These are phyloP conservation scores for Lipotes vexillifer DNA, from an alignment of 2,113 vertebrate species.

Conservation along the genomic window DNA sequence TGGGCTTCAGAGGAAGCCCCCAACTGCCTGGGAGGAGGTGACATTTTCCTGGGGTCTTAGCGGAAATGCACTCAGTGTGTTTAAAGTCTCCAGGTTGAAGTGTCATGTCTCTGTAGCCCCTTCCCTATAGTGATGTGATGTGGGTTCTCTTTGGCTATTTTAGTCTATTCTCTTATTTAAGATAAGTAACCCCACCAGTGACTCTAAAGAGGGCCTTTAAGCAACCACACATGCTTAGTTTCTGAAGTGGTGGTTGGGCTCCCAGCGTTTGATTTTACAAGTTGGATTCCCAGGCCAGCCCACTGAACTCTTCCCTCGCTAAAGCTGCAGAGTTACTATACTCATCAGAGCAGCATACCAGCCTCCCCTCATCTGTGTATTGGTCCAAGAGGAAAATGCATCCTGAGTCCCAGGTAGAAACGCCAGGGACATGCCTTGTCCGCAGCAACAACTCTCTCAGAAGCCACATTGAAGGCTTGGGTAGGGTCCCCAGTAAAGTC, in stretches of 20 bases:
- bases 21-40: background rate
- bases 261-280: conserved; percentile 37
- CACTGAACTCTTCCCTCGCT: background rate
- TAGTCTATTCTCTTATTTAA: conserved; percentile 51
- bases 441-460: background rate
- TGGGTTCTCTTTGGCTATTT: conserved; percentile 55
- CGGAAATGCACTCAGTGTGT: background rate
- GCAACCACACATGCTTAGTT: background rate
- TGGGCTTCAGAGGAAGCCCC: background rate
- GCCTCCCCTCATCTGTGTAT: background rate
- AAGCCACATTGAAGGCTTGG: background rate
- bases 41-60: background rate
- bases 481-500: background rate
- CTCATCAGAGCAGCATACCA: too few relatives aligned
- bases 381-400: background rate
- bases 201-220: conserved; percentile 57
- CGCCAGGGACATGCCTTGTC: background rate
- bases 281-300: background rate
- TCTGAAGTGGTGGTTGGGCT: conserved; percentile 17
- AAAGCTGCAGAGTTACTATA: background rate
- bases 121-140: conserved; percentile 1
- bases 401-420: background rate
- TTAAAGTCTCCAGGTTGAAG: background rate
- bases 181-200: background rate
- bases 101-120: background rate